Conservation (phyloP, 2,888 invertebrate species). For the Drepana falcataria region DNA sequence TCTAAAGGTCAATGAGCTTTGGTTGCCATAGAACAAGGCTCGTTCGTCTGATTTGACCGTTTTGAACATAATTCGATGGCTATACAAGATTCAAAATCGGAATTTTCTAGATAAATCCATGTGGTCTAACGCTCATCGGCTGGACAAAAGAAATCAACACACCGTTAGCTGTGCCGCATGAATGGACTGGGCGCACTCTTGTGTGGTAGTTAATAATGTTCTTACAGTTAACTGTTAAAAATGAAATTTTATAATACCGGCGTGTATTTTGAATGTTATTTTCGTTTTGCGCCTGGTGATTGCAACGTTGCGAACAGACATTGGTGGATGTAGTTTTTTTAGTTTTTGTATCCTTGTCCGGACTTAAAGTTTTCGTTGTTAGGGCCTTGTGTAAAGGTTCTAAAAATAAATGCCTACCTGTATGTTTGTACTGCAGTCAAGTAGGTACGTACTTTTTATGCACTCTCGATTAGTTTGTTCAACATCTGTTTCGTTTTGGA, state of each 20-base stretch:
- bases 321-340: neutral
- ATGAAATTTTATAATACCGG: too few relatives aligned
- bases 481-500: too few relatives aligned
- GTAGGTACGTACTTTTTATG: too few relatives aligned
- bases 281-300: neutral
- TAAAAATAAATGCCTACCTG: neutral
- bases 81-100: constrained; percentile 16
- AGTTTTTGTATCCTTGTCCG: neutral
- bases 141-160: constrained; percentile 24
- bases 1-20: constrained; percentile 64
- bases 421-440: neutral
- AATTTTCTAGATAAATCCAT: constrained; percentile 28
- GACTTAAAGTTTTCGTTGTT: neutral
- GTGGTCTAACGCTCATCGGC: constrained; percentile 9
- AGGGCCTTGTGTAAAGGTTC: neutral
- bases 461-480: too few relatives aligned
- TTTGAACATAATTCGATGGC: constrained; percentile 29
- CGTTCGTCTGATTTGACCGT: constrained; percentile 35
- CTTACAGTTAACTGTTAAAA: constrained; percentile 35
- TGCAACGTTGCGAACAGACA: neutral
- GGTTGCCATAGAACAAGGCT: constrained; percentile 38
- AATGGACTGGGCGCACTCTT: constrained; percentile 36
- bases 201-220: constrained; percentile 24
- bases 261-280: neutral
- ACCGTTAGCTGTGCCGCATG: constrained; percentile 49